Evolutionary conservation across 2,888 invertebrate genomes (phyloP), one percentile per base, ranked within the genome.

Genomic region (Phortica magna): DNA sequence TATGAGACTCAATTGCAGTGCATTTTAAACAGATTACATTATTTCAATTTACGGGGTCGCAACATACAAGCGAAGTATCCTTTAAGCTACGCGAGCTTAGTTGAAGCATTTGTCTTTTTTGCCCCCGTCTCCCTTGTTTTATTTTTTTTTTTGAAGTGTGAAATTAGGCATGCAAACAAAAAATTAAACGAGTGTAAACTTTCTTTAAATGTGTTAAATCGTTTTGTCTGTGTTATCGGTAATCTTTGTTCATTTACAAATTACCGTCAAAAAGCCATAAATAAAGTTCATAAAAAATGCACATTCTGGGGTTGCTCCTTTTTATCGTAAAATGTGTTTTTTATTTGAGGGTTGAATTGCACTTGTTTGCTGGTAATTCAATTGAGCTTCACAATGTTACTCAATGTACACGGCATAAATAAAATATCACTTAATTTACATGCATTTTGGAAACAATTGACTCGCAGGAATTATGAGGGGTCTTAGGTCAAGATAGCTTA

Each of bases 401-500:
- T 4, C 7, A 48, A 43, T 61, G n/a, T 61, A 73, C 55, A 48
- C 48, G 48, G 53, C 41, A 74, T 78, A 79, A 82, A 83, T 82
- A 81, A 83, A 82, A 80, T 83, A 83, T 82, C 80, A 81, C 79
- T 82, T 81, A 67, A 77, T 76, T 76, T 75, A 74, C 42, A 67
- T 42, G n/a, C 42, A 67, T 14, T 67, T 67, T 67, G 14, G 42
- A 75, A 72, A 31, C 75, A 73, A 61, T 77, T 31, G 22, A 53
- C 70, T 64, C 64, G 64, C 14, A 39, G 14, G 22, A 22, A 43
- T 6, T 48, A 10, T 68, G 41, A n/a, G 17, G 17, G 65, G 17
- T 41, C 41, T 65, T 65, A 41, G 17, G 65, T n/a, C 31, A 31
- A n/a, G n/a, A n/a, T n/a, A n/a, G n/a, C n/a, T n/a, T n/a, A n/a